Conservation (phyloP, 2,888 invertebrate genomes). For the Leucozona laternaria region DNA sequence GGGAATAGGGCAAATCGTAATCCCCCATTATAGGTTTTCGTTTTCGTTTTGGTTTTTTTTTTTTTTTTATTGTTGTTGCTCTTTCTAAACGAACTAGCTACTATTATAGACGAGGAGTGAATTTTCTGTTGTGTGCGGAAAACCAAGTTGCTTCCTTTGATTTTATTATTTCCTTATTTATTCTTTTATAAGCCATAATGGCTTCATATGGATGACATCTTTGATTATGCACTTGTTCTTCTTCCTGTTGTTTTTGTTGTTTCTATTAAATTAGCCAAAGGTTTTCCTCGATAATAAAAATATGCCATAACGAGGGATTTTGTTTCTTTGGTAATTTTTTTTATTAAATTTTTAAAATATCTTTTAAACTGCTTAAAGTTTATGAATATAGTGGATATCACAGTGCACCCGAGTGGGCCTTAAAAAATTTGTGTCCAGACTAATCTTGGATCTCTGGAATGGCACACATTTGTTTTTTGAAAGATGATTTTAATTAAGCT, state of each 20-base stretch:
- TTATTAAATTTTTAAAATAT: neutral
- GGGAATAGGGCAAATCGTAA: constrained; percentile 1
- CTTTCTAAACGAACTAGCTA: constrained; percentile 15
- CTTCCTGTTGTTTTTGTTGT: constrained; percentile 1
- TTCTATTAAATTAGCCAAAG: constrained; percentile 29
- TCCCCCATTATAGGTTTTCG: neutral
- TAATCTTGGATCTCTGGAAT: too few relatives aligned
- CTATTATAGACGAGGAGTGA: neutral
- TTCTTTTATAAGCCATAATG: constrained; percentile 44
- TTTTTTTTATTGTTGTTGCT: neutral
- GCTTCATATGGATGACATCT: constrained; percentile 58
- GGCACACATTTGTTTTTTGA: too few relatives aligned
- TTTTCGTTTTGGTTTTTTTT: too few relatives aligned
- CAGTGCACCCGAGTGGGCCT: too few relatives aligned
- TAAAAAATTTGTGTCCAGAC: too few relatives aligned
- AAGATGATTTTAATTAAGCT: too few relatives aligned
- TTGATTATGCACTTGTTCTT: constrained; percentile 42
- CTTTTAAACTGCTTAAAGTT: too few relatives aligned
- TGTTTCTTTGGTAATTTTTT: neutral
- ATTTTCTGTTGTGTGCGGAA: constrained; percentile 15
- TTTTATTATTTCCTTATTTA: constrained; percentile 34
- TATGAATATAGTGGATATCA: too few relatives aligned
- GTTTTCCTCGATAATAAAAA: neutral
- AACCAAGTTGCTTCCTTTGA: neutral
- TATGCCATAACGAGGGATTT: neutral